Evolutionary conservation across 30 jellyfish, hydroid and myxozoan genomes (phyloP).

Genomic region (Phacellophora camtschatica): DNA sequence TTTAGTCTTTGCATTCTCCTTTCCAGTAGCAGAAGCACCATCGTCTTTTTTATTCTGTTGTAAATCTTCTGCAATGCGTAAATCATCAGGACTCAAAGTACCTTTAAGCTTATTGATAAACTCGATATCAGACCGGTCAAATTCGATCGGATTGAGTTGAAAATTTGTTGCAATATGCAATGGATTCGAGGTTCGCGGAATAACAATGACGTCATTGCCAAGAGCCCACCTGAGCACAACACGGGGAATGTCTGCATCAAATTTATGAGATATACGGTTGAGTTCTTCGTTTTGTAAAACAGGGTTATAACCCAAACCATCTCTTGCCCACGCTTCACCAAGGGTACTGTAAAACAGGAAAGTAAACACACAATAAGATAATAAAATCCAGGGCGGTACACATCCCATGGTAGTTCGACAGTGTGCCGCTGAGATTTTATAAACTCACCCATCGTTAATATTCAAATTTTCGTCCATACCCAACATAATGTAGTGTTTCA

Average conservation of each 20-base stretch:
- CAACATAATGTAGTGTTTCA: too few species aligned
- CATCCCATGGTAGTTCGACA: too few species aligned
- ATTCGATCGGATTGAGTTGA: slow-evolving; percentile 4
- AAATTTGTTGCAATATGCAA: slow-evolving; percentile 68
- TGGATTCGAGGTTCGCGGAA: slow-evolving; percentile 65
- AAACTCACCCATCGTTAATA: too few species aligned
- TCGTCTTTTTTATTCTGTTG: neutral
- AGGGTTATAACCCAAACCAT: slow-evolving; percentile 61
- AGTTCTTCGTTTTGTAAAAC: slow-evolving; percentile 39
- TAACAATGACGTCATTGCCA: slow-evolving; percentile 60
- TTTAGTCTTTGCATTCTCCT: neutral
- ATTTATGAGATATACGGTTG: slow-evolving; percentile 40
- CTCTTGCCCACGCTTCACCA: slow-evolving; percentile 75
- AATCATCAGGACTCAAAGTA: slow-evolving; percentile 20
- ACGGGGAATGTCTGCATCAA: slow-evolving; percentile 78
- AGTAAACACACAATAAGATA: too few species aligned
- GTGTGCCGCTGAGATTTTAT: too few species aligned
- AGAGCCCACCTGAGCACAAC: slow-evolving; percentile 78
- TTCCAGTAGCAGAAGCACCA: too few species aligned
- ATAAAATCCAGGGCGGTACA: too few species aligned
- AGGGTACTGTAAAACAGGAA: slow-evolving; percentile 51
- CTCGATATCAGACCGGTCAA: slow-evolving; percentile 23
- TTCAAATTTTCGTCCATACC: too few species aligned
- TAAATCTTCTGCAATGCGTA: neutral
- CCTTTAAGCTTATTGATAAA: slow-evolving; percentile 20